Evolutionary conservation across 2,888 invertebrate genomes (phyloP).

Genomic region (Agapostemon virescens): DNA sequence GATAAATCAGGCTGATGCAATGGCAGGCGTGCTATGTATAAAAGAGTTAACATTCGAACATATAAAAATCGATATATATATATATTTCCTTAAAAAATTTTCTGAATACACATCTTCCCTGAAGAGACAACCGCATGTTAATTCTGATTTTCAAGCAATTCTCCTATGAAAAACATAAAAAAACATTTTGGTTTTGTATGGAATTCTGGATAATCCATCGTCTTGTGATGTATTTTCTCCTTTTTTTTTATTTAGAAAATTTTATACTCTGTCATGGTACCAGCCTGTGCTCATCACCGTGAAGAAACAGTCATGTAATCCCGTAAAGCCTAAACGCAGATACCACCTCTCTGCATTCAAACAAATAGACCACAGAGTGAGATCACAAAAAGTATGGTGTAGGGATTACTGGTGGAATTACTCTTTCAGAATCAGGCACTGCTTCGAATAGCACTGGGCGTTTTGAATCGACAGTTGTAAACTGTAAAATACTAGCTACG

Average conservation of each 20-base stretch:
- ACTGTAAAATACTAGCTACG: constrained; percentile 97
- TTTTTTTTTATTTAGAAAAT: constrained; percentile 38
- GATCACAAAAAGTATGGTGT: constrained; percentile 97
- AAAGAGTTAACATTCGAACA: constrained; percentile 66
- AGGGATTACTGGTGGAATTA: constrained; percentile 94
- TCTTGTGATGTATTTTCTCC: constrained; percentile 23
- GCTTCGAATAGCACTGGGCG: constrained; percentile 95
- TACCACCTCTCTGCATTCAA: constrained; percentile 69
- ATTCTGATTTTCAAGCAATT: constrained; percentile 42
- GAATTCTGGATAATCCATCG: constrained; percentile 50
- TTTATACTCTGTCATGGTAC: constrained; percentile 66
- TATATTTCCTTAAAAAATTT: constrained; percentile 63
- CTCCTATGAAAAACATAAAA: constrained; percentile 51
- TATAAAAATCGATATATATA: constrained; percentile 69
- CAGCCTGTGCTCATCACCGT: constrained; percentile 65
- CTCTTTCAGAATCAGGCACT: constrained; percentile 96
- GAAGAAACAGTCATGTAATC: constrained; percentile 67
- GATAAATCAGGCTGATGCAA: constrained; percentile 72
- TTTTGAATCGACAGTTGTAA: constrained; percentile 89
- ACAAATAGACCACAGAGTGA: constrained; percentile 71
- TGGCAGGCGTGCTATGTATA: constrained; percentile 64
- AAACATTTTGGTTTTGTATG: constrained; percentile 33
- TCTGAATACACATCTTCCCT: constrained; percentile 55
- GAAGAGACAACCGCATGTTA: constrained; percentile 57
- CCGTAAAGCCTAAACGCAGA: constrained; percentile 67